Evolutionary conservation across 1,140 invertebrate species (phyloP), one percentile per base, ranked within the genome.

Genomic region (Drosophila sulfurigaster): DNA sequence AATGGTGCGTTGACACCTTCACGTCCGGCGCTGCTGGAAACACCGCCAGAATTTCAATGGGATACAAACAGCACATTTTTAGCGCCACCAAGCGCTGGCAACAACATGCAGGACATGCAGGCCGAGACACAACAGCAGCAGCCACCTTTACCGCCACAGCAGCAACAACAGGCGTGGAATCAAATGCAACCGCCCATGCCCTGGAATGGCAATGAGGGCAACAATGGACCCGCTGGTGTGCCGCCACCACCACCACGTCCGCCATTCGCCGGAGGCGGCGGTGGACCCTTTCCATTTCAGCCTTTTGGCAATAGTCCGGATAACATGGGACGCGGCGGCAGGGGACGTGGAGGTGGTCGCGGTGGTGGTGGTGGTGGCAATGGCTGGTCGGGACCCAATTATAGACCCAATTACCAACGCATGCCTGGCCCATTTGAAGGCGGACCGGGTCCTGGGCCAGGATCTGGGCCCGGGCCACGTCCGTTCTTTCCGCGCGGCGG

Each of bases 21-120:
- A 8, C 82, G 88, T 13, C 91, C 91, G 1, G 82, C 88, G 38
- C 38, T 92, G 54, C 64, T 92, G 15, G 88, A 92, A 60, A 92
- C 91, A 32, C 91, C 91, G 13, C 28, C 76, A 8, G 91, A 92
- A 25, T 92, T 91, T 73, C 71, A 76, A 15, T 91, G 90, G 90
- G 90, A 91, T 60, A 28, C 73, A 7, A 76, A 62, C 45, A 91
- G 71, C 45, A 81, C 52, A 54, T 87, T 87, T 60, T 25, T 81
- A 35, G 64, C 63, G 1, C 11, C 64, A 48, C 48, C 82, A 30
- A 46, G 45, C n/a, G 13, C 64, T 20, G 76, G 68, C 64, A 65
- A 74, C 30, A 64, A 74, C 30, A 64, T 89, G 62, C 64, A 66
- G 25, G 85, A 91, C 28, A 82, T 80, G 78, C 66, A 78, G 20